These are phyloP conservation scores for Brachypalpus laphriformis DNA, from an alignment of 2,888 invertebrate species.

Conservation along the genomic window DNA sequence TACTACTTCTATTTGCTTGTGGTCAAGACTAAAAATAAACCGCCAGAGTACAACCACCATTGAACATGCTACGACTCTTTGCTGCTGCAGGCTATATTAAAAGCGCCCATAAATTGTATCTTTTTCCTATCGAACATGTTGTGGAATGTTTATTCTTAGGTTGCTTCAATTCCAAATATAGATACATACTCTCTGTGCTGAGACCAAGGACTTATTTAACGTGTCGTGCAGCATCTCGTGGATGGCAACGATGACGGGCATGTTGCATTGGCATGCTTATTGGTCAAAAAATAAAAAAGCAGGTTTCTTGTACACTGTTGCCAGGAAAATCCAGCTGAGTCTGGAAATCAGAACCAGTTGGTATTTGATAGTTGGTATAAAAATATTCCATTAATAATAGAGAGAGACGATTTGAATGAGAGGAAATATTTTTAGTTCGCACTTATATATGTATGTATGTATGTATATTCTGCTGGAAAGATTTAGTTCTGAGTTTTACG, in stretches of 20 bases:
- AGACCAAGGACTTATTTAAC: constrained; percentile 71
- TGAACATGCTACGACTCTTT: constrained; percentile 13
- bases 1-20: constrained; percentile 27
- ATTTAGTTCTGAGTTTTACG: too few relatives aligned
- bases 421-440: background rate
- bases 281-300: constrained; percentile 58
- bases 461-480: background rate
- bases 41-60: constrained; percentile 1
- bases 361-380: constrained; percentile 11
- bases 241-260: constrained; percentile 17
- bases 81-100: constrained; percentile 38
- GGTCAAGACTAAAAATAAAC: constrained; percentile 64
- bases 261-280: background rate
- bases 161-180: constrained; percentile 69
- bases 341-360: constrained; percentile 68
- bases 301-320: constrained; percentile 68
- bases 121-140: constrained; percentile 62
- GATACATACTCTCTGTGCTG: constrained; percentile 50
- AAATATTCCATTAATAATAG: constrained; percentile 31
- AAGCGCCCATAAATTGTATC: constrained; percentile 51
- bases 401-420: constrained; percentile 7
- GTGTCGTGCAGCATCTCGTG: constrained; percentile 20
- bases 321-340: constrained; percentile 67
- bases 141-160: constrained; percentile 69
- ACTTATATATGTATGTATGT: too few relatives aligned